A percentile compares a stretch with the other conserved stretches of the same genome.
These are phyloP conservation scores for Palythoa heliodiscus DNA, from an alignment of 92 coral and sea anemone genomes.

Conservation along the genomic window DNA sequence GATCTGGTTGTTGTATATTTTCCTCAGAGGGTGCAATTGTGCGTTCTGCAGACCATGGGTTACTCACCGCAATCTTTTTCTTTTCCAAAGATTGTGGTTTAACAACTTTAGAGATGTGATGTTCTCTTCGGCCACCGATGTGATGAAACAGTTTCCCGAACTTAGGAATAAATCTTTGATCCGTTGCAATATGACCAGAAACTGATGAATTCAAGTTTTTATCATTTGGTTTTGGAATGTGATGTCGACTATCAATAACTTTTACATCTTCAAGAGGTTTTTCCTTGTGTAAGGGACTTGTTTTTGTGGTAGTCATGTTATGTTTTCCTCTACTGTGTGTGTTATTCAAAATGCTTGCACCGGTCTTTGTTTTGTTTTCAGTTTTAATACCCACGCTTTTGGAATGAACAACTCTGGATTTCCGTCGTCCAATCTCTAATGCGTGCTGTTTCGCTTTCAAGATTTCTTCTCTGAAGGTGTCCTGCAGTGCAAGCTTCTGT, in stretches of 20 bases:
- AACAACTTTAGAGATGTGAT: background rate
- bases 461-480: slow-evolving; percentile 68
- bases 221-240: slow-evolving; percentile 15
- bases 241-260: slow-evolving; percentile 22
- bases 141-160: slow-evolving; percentile 20
- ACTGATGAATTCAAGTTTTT: background rate
- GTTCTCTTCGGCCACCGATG: slow-evolving; percentile 17
- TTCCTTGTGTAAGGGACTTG: background rate
- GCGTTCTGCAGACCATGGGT: background rate
- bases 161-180: slow-evolving; percentile 24
- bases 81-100: slow-evolving; percentile 6
- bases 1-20: background rate
- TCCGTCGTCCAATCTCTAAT: slow-evolving; percentile 20
- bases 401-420: slow-evolving; percentile 18
- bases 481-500: slow-evolving; percentile 73
- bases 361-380: background rate
- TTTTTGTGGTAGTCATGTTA: background rate
- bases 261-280: slow-evolving; percentile 7
- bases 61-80: background rate
- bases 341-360: background rate
- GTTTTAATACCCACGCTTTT: slow-evolving; percentile 1
- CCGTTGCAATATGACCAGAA: slow-evolving; percentile 16
- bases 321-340: background rate
- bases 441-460: slow-evolving; percentile 61
- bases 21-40: background rate